Evolutionary conservation across 2,888 invertebrate species (phyloP).

Genomic region (Busseola fusca): DNA sequence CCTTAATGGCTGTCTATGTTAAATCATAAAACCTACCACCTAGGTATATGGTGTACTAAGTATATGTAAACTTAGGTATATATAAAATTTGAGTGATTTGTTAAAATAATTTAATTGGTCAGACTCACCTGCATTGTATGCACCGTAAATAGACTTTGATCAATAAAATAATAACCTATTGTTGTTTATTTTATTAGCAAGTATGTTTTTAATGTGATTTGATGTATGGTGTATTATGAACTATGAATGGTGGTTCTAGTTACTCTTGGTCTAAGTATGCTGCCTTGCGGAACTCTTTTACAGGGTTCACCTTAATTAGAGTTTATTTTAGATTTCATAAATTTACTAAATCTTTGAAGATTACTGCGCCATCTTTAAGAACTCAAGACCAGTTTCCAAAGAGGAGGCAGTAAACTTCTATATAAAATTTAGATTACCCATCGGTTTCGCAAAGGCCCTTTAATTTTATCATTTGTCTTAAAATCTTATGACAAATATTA

Average conservation of each 20-base stretch:
- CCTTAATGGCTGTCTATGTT: constrained; percentile 1
- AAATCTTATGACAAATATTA: neutral
- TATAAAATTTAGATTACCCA: no score
- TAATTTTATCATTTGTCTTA: neutral
- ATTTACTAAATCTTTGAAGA: neutral
- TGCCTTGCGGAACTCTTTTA: neutral
- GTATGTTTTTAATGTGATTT: neutral
- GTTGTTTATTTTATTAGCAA: neutral
- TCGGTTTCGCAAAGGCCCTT: neutral
- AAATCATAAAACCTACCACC: neutral
- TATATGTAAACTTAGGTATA: neutral
- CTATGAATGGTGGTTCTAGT: neutral
- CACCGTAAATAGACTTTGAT: neutral
- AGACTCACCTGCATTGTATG: neutral
- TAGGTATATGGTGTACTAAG: neutral
- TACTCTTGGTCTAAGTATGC: neutral
- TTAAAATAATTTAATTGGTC: neutral
- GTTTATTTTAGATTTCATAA: neutral
- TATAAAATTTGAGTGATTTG: neutral
- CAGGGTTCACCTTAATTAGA: neutral
- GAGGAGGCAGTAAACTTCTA: no score
- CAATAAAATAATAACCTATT: neutral
- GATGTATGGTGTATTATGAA: neutral
- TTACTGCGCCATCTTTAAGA: neutral
- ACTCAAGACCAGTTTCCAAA: neutral